A percentile compares a stretch with the other conserved stretches of the same genome.
Conservation (phyloP, 2,113 vertebrate genomes). For the Tangachromis dhanisi region DNA sequence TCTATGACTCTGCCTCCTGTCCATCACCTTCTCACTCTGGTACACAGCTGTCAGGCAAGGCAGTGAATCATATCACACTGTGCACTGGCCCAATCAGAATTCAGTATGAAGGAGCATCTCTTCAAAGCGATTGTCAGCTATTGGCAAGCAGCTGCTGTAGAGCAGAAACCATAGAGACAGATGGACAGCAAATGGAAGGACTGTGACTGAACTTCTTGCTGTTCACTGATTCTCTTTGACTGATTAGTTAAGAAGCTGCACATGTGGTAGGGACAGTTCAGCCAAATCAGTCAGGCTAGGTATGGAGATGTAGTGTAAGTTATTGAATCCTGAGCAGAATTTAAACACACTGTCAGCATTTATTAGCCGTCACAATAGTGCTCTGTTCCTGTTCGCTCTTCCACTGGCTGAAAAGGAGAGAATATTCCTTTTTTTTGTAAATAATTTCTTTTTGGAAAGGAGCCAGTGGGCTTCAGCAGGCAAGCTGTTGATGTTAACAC, state of each 20-base stretch:
- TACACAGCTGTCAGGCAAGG: conserved; percentile 9
- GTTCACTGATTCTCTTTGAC: conserved; percentile 4
- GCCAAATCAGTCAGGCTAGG: neutral
- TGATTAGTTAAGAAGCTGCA: neutral
- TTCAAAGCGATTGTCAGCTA: neutral
- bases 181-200: neutral
- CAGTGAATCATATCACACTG: conserved; percentile 3
- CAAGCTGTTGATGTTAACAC: conserved; percentile 7
- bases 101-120: neutral
- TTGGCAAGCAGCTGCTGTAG: conserved; percentile 29
- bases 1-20: neutral
- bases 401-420: neutral
- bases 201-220: neutral
- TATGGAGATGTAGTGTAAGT: neutral
- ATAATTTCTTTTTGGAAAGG: neutral
- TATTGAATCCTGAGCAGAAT: neutral
- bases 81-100: conserved; percentile 27
- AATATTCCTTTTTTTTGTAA: neutral
- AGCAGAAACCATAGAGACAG: neutral
- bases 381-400: neutral
- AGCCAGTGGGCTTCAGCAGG: conserved; percentile 6
- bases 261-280: neutral
- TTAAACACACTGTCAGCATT: neutral
- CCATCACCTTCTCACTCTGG: conserved; percentile 1
- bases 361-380: neutral